phyloP scores from a whole-genome alignment of 2,797 vertebrate species.

The Lepus townsendii region DNA sequence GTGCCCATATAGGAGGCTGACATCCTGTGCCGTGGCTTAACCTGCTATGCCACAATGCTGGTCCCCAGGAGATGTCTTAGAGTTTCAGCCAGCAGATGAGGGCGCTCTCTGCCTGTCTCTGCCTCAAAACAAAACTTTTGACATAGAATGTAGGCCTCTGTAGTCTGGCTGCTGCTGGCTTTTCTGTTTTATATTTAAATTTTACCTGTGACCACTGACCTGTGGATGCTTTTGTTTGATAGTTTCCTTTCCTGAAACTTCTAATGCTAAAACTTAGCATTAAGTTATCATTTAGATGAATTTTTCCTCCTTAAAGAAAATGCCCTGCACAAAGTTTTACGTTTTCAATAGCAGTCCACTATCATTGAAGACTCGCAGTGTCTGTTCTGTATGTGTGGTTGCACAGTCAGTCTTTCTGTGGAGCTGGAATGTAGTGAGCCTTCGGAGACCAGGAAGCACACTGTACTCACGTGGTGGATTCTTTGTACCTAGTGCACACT shows the following conservation, averaged over 20 bases:
- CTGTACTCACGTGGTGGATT: neutral
- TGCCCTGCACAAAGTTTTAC: constrained; percentile 1
- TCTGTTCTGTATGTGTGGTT: neutral
- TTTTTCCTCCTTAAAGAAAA: constrained; percentile 45
- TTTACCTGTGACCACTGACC: neutral
- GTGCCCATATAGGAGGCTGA: too few relatives aligned
- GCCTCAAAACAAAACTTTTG: neutral
- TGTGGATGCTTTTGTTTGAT: neutral
- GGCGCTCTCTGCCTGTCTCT: too few relatives aligned
- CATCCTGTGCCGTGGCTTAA: too few relatives aligned
- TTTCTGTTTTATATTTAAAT: neutral
- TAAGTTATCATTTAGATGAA: neutral
- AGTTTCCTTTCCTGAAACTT: constrained; percentile 35
- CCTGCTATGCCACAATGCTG: too few relatives aligned
- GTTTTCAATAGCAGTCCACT: constrained; percentile 21
- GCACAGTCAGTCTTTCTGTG: neutral
- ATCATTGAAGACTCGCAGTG: neutral
- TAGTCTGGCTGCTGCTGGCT: neutral
- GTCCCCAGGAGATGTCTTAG: neutral
- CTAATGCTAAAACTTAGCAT: neutral
- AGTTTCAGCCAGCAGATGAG: too few relatives aligned
- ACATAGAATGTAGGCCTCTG: neutral
- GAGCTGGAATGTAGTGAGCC: neutral
- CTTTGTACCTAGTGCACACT: neutral
- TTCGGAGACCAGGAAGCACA: neutral